Base-by-base conservation (phyloP, 2,797 vertebrate species). In the Sebastes aleutianus region DNA sequence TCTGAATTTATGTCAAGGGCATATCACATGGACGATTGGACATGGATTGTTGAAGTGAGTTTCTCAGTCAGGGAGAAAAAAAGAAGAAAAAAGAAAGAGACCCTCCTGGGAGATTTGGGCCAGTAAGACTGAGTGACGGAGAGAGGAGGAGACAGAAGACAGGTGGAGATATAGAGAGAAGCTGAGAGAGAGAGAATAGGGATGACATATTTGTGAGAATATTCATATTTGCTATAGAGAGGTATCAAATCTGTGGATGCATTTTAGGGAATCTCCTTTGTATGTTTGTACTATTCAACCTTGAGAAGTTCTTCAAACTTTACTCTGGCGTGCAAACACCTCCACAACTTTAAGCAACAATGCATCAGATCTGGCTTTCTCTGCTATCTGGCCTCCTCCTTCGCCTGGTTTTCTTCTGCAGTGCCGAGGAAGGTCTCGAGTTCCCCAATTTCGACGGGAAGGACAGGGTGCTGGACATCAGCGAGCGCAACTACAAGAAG, bases 381-480 rank as follows among this genome's bases (percentile, higher is more conserved):
- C 58, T 95, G 0, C 86, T 92, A 31, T 96, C 70, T 5, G 70
- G 96, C 70, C 84, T 96, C 82, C 94, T 91, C 87, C 85, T 97
- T 70, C 91, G 61, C 75, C 86, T 97, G 87, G 88, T 96, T 72
- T 84, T 91, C 81, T 89, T 91, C 34, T 95, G 96, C 89, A 79
- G 78, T 1, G 95, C 97, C 1, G 97, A 99, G 86, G 97, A 97
- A 80, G 98, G 98, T 71, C 96, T 99, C 22, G 96, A 97, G 83
- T 99, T 98, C 87, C 98, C 98, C 9, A 97, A 96, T 1, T 99
- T 99, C 0, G 97, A 99, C 22, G 98, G 98, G 20, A 98, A 97
- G 89, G 98, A 99, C 93, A 89, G 98, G 3, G 98, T 99, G 85
- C 92, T 97, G 27, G 96, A 97, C 87, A 94, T 99, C 82, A 96